Evolutionary conservation across 2,113 vertebrate species (phyloP).

Genomic region (Struthio camelus): DNA sequence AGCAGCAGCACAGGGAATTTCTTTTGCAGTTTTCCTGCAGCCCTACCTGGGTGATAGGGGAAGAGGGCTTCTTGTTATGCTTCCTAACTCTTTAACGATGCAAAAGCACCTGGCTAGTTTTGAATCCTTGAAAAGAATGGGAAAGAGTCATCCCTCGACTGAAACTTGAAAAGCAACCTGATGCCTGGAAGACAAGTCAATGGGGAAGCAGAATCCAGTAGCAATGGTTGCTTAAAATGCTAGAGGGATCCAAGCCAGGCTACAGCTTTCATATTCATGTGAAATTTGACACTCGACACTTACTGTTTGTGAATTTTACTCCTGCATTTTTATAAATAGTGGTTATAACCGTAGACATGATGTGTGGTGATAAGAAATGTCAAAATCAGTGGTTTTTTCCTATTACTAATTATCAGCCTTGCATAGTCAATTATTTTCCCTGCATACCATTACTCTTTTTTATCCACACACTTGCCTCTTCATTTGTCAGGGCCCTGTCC

Average conservation of each 20-base stretch:
- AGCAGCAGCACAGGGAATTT: not conserved
- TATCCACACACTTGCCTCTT: not conserved
- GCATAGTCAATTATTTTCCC: constrained; percentile 14
- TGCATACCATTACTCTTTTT: not conserved
- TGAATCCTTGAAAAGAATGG: not conserved
- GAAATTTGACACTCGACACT: not conserved
- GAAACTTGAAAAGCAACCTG: not conserved
- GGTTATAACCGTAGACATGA: not conserved
- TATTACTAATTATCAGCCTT: not conserved
- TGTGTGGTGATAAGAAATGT: not conserved
- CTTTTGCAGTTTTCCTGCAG: not conserved
- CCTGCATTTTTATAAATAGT: not conserved
- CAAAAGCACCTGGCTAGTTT: not conserved
- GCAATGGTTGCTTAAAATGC: not conserved
- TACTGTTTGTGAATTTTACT: not conserved
- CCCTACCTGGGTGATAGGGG: not conserved
- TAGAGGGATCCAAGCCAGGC: not conserved
- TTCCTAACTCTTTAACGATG: not conserved
- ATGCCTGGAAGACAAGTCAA: not conserved
- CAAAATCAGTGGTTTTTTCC: not conserved
- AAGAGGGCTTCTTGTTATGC: not conserved
- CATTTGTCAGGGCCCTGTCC: constrained; percentile 12
- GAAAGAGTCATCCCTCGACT: not conserved
- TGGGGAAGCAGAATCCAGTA: not conserved
- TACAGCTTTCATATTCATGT: not conserved